Conservation (phyloP, 1,140 invertebrate genomes). For the Cephus cinctus region DNA sequence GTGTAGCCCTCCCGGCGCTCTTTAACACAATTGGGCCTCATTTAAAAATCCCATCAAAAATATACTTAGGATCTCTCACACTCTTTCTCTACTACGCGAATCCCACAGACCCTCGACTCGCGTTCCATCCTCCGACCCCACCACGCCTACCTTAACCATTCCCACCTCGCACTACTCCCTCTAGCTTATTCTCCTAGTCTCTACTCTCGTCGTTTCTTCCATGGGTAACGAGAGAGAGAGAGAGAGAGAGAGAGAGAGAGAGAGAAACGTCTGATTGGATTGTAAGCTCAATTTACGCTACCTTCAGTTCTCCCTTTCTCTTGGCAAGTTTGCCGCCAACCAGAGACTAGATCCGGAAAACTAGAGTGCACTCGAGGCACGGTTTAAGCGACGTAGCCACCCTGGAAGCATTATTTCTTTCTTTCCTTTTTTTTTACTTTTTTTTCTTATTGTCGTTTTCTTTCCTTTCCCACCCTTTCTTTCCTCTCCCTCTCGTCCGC, state of each 20-base stretch:
- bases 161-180: conserved; percentile 6
- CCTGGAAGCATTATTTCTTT: neutral
- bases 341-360: conserved; percentile 4
- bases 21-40: conserved; percentile 54
- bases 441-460: conserved; percentile 4
- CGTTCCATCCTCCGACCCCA: conserved; percentile 4
- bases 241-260: conserved; percentile 12
- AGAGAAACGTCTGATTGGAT: conserved; percentile 43
- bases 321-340: conserved; percentile 2
- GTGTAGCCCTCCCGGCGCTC: conserved; percentile 30
- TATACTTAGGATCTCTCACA: conserved; percentile 35
- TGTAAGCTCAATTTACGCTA: conserved; percentile 50
- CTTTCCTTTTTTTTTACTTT: conserved; percentile 5
- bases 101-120: neutral
- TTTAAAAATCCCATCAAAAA: conserved; percentile 57
- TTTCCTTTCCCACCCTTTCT: neutral
- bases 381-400: neutral
- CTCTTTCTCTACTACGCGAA: neutral
- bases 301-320: conserved; percentile 25
- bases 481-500: neutral
- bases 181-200: too few species aligned
- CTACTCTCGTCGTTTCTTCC: too few species aligned
- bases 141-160: neutral
- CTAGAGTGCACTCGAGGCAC: neutral
- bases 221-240: conserved; percentile 15